Percentiles rank a stretch among this genome's conserved stretches.
phyloP scores from a whole-genome alignment of 2,888 invertebrate species.

The Malachius bipustulatus region DNA sequence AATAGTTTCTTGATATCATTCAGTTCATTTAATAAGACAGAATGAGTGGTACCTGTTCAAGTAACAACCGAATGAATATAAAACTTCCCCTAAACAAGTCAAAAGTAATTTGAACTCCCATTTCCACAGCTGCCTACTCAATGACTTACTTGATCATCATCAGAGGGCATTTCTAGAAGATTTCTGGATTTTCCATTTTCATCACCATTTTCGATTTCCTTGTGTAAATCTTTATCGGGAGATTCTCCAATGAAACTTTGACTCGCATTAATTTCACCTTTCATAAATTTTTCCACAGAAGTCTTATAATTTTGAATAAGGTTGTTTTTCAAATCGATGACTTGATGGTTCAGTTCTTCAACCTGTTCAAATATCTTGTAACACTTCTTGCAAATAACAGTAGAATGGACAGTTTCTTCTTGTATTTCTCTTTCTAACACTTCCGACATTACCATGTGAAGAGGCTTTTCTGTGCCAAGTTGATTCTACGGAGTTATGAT shows the following conservation, averaged over 20 bases:
- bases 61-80: too few relatives aligned
- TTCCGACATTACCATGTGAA: constrained; percentile 35
- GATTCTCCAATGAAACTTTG: too few relatives aligned
- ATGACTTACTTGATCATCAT: constrained; percentile 25
- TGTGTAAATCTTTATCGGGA: background rate
- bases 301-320: constrained; percentile 39
- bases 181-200: constrained; percentile 26
- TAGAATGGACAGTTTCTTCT: constrained; percentile 42
- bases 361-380: constrained; percentile 50
- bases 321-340: constrained; percentile 41
- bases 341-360: constrained; percentile 43
- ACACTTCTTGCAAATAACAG: constrained; percentile 56
- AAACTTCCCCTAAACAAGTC: too few relatives aligned
- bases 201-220: constrained; percentile 16
- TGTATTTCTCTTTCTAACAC: constrained; percentile 40
- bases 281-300: constrained; percentile 17
- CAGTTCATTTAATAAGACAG: too few relatives aligned
- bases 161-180: constrained; percentile 33
- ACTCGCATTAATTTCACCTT: constrained; percentile 1
- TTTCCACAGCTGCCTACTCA: too few relatives aligned
- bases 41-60: too few relatives aligned
- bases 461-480: constrained; percentile 26
- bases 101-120: too few relatives aligned
- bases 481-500: constrained; percentile 26
- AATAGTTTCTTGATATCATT: too few relatives aligned